Percentiles rank a stretch among this genome's conserved stretches.
Conservation (phyloP, 35 echinoderm and acorn worm species). For the Stichopus chloronotus region DNA sequence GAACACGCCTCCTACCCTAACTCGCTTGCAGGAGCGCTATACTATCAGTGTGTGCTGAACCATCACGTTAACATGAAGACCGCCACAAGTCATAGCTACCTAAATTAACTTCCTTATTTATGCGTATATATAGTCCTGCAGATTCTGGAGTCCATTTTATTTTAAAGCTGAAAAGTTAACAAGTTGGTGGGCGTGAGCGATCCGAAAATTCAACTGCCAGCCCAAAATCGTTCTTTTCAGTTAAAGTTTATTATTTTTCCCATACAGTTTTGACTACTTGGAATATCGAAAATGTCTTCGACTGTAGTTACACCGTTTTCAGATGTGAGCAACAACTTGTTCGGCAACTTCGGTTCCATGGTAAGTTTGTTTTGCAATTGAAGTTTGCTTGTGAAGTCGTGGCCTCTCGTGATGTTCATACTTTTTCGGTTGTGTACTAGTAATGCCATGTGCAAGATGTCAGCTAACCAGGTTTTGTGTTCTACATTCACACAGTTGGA, state of each 20-base stretch:
- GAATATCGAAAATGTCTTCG: constrained; percentile 19
- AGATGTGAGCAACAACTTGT: not conserved
- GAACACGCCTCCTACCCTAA: not conserved
- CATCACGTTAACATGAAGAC: too few relatives aligned
- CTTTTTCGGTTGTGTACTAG: too few relatives aligned
- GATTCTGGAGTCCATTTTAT: not conserved
- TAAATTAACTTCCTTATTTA: not conserved
- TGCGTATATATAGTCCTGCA: not conserved
- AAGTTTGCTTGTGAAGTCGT: too few relatives aligned
- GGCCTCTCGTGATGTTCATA: too few relatives aligned
- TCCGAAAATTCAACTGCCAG: constrained; percentile 10
- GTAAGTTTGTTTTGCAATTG: not conserved
- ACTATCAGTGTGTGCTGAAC: too few relatives aligned
- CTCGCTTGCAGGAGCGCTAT: not conserved
- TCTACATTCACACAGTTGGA: too few relatives aligned
- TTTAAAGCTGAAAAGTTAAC: not conserved
- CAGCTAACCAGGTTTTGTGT: too few relatives aligned
- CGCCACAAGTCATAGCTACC: too few relatives aligned
- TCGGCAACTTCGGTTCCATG: not conserved
- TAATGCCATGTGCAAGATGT: too few relatives aligned
- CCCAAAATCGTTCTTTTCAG: not conserved
- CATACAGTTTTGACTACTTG: not conserved
- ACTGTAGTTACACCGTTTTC: not conserved
- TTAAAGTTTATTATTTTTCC: not conserved
- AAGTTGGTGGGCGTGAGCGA: not conserved